Conservation (phyloP, 2,888 invertebrate species). For the Scaptomyza tumidula region DNA sequence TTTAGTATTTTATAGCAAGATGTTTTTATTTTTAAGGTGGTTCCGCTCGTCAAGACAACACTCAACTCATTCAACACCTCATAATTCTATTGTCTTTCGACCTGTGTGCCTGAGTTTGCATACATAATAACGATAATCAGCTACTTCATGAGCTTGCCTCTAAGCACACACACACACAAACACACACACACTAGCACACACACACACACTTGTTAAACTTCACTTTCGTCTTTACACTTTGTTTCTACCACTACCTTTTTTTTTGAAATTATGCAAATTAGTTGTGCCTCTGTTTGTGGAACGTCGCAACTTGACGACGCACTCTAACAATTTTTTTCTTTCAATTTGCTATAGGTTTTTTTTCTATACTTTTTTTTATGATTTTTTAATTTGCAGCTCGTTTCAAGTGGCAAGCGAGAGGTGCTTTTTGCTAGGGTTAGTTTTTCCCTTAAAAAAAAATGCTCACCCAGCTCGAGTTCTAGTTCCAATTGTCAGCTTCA, state of each 20-base stretch:
- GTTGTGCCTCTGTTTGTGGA: conserved; percentile 64
- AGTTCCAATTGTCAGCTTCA: conserved; percentile 61
- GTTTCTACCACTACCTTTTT: conserved; percentile 28
- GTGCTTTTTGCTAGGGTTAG: background rate
- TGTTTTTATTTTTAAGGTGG: conserved; percentile 51
- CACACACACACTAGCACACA: background rate
- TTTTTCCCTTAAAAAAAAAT: conserved; percentile 7
- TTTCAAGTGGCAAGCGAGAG: conserved; percentile 58
- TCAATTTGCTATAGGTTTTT: conserved; percentile 24
- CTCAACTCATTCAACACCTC: conserved; percentile 80
- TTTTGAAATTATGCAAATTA: conserved; percentile 73
- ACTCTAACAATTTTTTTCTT: conserved; percentile 58
- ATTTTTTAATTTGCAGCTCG: conserved; percentile 72
- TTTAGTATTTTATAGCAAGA: conserved; percentile 23
- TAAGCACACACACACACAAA: background rate
- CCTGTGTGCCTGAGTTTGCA: conserved; percentile 50
- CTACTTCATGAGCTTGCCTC: conserved; percentile 51
- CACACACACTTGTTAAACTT: conserved; percentile 65
- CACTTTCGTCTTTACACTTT: conserved; percentile 62
- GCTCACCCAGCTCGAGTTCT: conserved; percentile 31
- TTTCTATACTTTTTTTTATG: conserved; percentile 62
- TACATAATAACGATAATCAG: conserved; percentile 74
- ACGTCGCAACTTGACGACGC: conserved; percentile 37
- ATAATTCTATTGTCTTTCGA: conserved; percentile 77
- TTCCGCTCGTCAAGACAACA: conserved; percentile 70